Evolutionary conservation across 2,113 vertebrate species (phyloP).

Genomic region (Hippocampus comes): DNA sequence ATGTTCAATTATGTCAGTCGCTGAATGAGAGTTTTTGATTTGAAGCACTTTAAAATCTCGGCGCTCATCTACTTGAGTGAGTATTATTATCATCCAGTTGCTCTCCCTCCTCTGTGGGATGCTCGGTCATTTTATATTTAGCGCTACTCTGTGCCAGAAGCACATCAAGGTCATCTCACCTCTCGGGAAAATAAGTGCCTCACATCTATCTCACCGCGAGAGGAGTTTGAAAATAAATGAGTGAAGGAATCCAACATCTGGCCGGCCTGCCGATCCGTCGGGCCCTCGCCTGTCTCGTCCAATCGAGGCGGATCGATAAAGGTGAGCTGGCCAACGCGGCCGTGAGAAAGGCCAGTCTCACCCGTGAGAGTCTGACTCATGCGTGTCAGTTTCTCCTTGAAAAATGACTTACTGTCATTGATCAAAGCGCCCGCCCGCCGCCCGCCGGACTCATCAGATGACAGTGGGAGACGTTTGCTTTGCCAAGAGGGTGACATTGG

Average conservation of each 20-base stretch:
- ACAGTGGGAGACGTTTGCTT: constrained; percentile 40
- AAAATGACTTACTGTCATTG: constrained; percentile 23
- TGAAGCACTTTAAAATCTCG: background rate
- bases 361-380: constrained; percentile 6
- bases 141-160: background rate
- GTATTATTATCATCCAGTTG: background rate
- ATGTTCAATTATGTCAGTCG: background rate
- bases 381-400: constrained; percentile 47
- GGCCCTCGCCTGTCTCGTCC: constrained; percentile 10
- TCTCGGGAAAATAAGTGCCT: constrained; percentile 10
- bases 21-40: background rate
- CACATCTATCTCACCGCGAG: constrained; percentile 31
- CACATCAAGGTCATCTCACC: constrained; percentile 33
- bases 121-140: background rate
- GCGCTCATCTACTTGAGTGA: background rate
- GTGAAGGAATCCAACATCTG: constrained; percentile 46
- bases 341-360: constrained; percentile 41
- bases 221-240: constrained; percentile 40
- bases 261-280: constrained; percentile 36
- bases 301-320: constrained; percentile 49
- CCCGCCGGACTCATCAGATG: constrained; percentile 31
- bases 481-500: constrained; percentile 47
- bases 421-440: constrained; percentile 39
- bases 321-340: constrained; percentile 17
- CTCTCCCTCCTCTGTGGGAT: background rate